Evolutionary conservation across 2,797 vertebrate species (phyloP).

Genomic region (Ctenochaetus hawaiiensis): DNA sequence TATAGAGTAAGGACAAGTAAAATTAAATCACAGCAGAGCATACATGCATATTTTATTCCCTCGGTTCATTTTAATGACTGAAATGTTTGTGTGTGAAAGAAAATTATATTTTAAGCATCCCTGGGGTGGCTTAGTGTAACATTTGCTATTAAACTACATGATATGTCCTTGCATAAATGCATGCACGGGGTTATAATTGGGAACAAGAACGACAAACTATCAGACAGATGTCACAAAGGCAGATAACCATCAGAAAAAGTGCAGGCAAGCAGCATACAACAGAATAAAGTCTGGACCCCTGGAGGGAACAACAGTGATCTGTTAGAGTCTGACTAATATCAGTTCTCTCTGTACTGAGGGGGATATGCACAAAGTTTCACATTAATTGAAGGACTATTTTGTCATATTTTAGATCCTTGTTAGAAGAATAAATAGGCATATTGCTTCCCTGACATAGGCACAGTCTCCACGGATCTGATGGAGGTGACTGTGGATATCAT

Average conservation of each 20-base stretch:
- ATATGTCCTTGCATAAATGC: neutral
- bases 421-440: neutral
- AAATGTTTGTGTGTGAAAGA: neutral
- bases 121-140: too few species aligned
- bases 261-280: neutral
- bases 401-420: neutral
- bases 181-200: neutral
- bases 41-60: neutral
- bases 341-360: neutral
- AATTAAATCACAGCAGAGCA: neutral
- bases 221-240: neutral
- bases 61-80: neutral
- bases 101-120: neutral
- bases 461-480: conserved; percentile 84
- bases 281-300: neutral
- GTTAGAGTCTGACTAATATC: neutral
- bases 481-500: conserved; percentile 90
- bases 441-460: conserved; percentile 48
- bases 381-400: neutral
- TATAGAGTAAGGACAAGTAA: neutral
- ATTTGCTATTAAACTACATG: neutral
- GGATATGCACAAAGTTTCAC: neutral
- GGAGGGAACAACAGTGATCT: neutral
- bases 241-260: conserved; percentile 6
- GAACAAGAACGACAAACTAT: conserved; percentile 13